These are phyloP conservation scores for Tachystola acroxantha DNA, from an alignment of 2,888 invertebrate species.

Conservation along the genomic window DNA sequence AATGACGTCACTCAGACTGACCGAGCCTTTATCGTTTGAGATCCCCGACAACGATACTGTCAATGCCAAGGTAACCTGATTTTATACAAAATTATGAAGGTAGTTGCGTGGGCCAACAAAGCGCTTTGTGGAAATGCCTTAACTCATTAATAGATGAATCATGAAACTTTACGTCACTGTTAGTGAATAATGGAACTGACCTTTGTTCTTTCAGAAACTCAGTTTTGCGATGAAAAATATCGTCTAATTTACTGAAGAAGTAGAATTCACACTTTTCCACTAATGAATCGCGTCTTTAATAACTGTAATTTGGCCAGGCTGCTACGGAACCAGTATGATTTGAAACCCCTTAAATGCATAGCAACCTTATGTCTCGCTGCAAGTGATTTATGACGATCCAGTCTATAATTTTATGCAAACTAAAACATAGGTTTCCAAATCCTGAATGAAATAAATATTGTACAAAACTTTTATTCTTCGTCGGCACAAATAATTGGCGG, in stretches of 20 bases:
- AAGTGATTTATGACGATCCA: too few species aligned
- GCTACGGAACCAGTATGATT: too few species aligned
- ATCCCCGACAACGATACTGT: constrained; percentile 1
- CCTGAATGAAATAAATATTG: too few species aligned
- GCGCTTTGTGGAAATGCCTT: constrained; percentile 36
- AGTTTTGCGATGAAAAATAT: not conserved
- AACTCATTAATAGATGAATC: constrained; percentile 46
- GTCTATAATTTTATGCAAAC: too few species aligned
- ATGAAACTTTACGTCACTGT: constrained; percentile 39
- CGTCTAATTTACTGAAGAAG: constrained; percentile 5
- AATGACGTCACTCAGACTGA: not conserved
- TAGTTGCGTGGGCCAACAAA: constrained; percentile 22
- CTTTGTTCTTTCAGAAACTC: constrained; percentile 19
- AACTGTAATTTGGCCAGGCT: too few species aligned
- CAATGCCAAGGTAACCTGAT: constrained; percentile 3
- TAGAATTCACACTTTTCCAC: too few species aligned
- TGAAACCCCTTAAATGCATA: too few species aligned
- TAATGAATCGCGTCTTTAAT: too few species aligned
- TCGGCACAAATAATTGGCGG: too few species aligned
- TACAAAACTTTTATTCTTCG: too few species aligned
- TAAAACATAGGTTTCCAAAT: too few species aligned
- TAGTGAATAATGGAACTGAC: constrained; percentile 43
- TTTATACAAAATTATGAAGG: not conserved
- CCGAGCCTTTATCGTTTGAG: not conserved
- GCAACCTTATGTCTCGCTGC: too few species aligned